Conservation (phyloP, 2,888 invertebrate genomes). For the Eucera pruinosa region DNA sequence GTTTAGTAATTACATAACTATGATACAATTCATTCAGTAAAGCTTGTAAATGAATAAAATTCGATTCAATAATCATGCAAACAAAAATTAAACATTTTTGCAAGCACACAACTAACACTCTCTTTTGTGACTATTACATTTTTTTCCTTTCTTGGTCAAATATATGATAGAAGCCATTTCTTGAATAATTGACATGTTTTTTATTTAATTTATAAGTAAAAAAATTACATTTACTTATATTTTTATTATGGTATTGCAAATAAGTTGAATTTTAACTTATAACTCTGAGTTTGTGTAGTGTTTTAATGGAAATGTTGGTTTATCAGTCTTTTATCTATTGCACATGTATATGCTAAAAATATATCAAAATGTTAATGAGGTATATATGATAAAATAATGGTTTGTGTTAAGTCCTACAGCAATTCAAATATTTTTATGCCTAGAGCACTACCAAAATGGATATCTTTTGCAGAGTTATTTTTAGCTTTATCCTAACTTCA, state of each 20-base stretch:
- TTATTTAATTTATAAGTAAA: background rate
- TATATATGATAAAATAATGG: background rate
- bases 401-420: background rate
- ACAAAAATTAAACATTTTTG: background rate
- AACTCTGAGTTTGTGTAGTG: background rate
- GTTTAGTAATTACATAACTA: slow-evolving; percentile 51
- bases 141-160: background rate
- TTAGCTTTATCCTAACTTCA: slow-evolving; percentile 64
- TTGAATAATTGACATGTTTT: background rate
- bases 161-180: background rate
- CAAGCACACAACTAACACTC: background rate
- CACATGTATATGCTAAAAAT: background rate
- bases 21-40: slow-evolving; percentile 23
- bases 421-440: slow-evolving; percentile 44
- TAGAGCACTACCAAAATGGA: slow-evolving; percentile 48
- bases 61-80: slow-evolving; percentile 2
- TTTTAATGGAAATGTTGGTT: slow-evolving; percentile 3
- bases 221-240: slow-evolving; percentile 10
- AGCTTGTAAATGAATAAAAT: slow-evolving; percentile 11
- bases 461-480: slow-evolving; percentile 53
- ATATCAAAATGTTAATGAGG: background rate
- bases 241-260: background rate
- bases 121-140: background rate
- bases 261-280: background rate
- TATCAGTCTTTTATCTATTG: background rate